Conservation (phyloP, 1,140 invertebrate species). For the Mycetomoellerius zeteki region DNA sequence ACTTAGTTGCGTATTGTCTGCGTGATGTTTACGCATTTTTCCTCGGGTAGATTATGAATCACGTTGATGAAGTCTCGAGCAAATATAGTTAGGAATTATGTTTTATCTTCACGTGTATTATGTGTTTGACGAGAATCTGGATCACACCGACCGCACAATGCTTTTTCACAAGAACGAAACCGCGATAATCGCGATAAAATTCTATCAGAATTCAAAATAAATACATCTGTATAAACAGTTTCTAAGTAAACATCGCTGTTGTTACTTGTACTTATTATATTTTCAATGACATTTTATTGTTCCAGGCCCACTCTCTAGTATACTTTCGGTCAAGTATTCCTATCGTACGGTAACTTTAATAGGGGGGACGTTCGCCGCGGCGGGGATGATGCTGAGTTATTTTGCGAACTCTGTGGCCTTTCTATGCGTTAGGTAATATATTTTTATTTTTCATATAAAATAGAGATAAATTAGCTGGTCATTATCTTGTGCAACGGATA, state of each 20-base stretch:
- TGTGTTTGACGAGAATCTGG: slow-evolving; percentile 3
- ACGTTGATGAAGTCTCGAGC: neutral
- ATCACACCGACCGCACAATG: neutral
- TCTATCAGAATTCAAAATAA: neutral
- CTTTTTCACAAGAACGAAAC: neutral
- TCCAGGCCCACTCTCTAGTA: slow-evolving; percentile 95
- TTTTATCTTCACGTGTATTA: neutral
- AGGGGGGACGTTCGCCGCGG: slow-evolving; percentile 93
- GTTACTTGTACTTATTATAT: neutral
- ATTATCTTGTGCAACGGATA: neutral
- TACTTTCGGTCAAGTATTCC: slow-evolving; percentile 95
- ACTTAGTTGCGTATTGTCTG: slow-evolving; percentile 7
- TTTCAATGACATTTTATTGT: slow-evolving; percentile 72
- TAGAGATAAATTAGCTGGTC: neutral
- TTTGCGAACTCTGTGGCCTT: slow-evolving; percentile 92
- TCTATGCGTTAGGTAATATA: slow-evolving; percentile 91
- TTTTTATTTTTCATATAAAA: neutral
- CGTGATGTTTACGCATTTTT: neutral
- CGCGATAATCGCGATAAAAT: neutral
- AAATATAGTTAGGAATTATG: slow-evolving; percentile 10
- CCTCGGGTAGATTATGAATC: neutral
- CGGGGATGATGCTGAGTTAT: slow-evolving; percentile 95
- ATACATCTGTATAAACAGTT: neutral
- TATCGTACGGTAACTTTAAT: slow-evolving; percentile 96
- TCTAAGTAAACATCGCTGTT: neutral